phyloP scores from a whole-genome alignment of 2,888 invertebrate species.

The Stratiomys singularior region DNA sequence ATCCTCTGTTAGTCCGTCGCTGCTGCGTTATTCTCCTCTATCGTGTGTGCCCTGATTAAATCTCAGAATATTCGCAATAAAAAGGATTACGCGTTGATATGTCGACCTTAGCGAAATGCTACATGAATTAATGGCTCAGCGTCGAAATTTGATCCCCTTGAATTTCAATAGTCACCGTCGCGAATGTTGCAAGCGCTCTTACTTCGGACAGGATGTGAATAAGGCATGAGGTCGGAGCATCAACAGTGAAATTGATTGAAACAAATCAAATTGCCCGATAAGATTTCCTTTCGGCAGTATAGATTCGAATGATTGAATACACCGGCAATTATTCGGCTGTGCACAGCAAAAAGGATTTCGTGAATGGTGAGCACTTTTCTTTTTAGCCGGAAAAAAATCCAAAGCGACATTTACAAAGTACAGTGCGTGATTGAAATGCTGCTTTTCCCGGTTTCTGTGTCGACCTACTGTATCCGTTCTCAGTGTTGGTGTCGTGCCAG shows the following conservation, averaged over 20 bases:
- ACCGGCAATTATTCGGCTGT: too few species aligned
- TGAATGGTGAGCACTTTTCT: too few species aligned
- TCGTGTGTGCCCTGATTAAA: slow-evolving; percentile 28
- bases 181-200: too few species aligned
- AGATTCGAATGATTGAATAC: too few species aligned
- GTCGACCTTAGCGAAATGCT: background rate
- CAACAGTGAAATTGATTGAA: too few species aligned
- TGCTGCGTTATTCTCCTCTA: background rate
- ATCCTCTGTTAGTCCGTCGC: slow-evolving; percentile 28
- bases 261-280: too few species aligned
- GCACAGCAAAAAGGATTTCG: too few species aligned
- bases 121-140: background rate
- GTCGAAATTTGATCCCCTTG: background rate
- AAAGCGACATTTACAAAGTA: background rate
- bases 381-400: background rate
- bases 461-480: background rate
- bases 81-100: slow-evolving; percentile 36
- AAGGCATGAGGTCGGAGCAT: too few species aligned
- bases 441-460: background rate
- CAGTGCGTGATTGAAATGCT: slow-evolving; percentile 11
- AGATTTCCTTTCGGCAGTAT: too few species aligned
- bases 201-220: too few species aligned
- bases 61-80: background rate
- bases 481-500: background rate
- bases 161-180: background rate